Conservation (phyloP, 2,888 invertebrate genomes). For the Lysandra bellargus region DNA sequence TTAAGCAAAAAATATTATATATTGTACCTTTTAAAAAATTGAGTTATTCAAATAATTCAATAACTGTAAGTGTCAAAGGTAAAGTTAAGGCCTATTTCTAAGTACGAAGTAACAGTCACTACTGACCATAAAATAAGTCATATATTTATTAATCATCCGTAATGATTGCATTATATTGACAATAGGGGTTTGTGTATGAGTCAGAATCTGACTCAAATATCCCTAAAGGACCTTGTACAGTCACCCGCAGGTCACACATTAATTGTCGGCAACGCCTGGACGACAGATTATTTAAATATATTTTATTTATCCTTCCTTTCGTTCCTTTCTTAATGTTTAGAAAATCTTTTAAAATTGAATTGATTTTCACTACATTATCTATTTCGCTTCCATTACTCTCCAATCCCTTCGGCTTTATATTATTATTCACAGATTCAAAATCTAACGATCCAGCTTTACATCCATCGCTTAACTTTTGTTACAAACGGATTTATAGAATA, state of each 20-base stretch:
- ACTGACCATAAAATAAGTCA: background rate
- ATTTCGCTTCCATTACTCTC: background rate
- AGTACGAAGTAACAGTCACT: constrained; percentile 5
- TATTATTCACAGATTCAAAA: background rate
- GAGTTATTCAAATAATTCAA: background rate
- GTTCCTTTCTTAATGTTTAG: background rate
- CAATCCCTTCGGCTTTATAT: background rate
- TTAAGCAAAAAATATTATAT: too few relatives aligned
- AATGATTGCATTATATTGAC: constrained; percentile 23
- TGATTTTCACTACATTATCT: background rate
- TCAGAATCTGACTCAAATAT: constrained; percentile 24
- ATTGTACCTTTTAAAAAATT: too few relatives aligned
- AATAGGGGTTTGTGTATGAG: constrained; percentile 22
- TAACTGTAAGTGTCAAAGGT: background rate
- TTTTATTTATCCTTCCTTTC: background rate
- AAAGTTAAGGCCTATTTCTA: background rate
- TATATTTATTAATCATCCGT: constrained; percentile 20
- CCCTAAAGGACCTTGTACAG: constrained; percentile 2
- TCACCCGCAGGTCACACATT: background rate
- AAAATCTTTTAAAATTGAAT: background rate
- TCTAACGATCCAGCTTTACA: background rate
- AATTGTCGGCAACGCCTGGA: too few relatives aligned
- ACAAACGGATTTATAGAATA: background rate
- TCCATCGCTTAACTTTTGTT: background rate
- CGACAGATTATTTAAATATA: background rate